These are phyloP conservation scores for Loriculus beryllinus DNA, from an alignment of 2,797 vertebrate genomes.

Conservation along the genomic window DNA sequence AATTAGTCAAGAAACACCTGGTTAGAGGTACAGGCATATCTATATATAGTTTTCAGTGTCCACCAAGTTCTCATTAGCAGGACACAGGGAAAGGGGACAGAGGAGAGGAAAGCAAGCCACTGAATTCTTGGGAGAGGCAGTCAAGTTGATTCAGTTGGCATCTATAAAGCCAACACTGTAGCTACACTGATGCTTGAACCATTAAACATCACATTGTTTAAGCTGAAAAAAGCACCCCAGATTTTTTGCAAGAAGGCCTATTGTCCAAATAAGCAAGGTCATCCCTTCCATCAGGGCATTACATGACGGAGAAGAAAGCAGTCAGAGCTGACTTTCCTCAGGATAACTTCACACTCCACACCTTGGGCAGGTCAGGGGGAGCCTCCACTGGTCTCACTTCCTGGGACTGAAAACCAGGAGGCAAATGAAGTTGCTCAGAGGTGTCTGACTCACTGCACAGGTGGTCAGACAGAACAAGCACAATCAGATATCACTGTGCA, in stretches of 20 bases:
- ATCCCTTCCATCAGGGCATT: not conserved
- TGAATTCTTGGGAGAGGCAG: not conserved
- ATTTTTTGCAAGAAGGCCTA: not conserved
- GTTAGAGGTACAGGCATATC: not conserved
- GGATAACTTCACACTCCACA: not conserved
- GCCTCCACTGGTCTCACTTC: not conserved
- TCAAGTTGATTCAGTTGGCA: not conserved
- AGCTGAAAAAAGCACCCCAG: not conserved
- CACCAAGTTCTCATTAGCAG: not conserved
- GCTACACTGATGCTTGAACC: not conserved
- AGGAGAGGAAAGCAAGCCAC: not conserved
- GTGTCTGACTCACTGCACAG: constrained; percentile 33
- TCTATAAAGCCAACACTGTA: not conserved
- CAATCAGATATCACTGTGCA: constrained; percentile 8
- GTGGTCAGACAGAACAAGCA: not conserved
- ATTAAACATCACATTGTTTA: not conserved
- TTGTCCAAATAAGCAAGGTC: not conserved
- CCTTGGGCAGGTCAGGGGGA: not conserved
- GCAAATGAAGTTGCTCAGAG: constrained; percentile 6
- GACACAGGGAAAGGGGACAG: not conserved
- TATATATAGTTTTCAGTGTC: not conserved
- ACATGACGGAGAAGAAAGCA: not conserved
- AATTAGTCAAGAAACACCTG: not conserved
- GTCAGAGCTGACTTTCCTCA: not conserved
- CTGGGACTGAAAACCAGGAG: constrained; percentile 29